Evolutionary conservation across 2,888 invertebrate species (phyloP), one percentile per base, ranked within the genome.

Genomic region (Scaeva pyrastri): DNA sequence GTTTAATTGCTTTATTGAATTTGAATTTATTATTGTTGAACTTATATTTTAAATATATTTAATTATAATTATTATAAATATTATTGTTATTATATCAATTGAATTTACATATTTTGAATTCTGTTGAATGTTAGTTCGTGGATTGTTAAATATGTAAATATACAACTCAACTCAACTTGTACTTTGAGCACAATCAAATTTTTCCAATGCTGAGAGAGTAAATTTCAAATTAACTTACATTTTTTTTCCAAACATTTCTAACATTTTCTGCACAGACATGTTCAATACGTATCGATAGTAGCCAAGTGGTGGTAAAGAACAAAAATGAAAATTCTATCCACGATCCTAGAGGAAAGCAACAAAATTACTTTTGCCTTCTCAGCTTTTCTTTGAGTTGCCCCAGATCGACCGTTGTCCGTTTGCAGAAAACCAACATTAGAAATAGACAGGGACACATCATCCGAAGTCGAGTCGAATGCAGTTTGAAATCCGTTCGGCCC

Each of bases 281-380:
- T 39, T 11, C 58, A 5, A 21, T n/a, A 10, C 1, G 12, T 23
- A 45, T 31, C 23, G 19, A 36, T 16, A 26, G 19, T 21, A 36
- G 21, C 45, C 26, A 58, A 16, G 16, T 62, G 23, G 26, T 8
- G 62, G 70, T 31, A 36, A 23, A 39, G 6, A 66, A 60, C 41
- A 60, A 66, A 84, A 71, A 75, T 85, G 68, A 80, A 80, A 80
- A 80, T 85, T 80, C 85, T 73, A 76, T 36, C 76, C 85, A 85
- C 85, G 85, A 80, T 80, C 56, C 72, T n/a, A 31, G 60, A 48
- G 52, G 48, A 74, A 90, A 90, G 90, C 90, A 90, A 90, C 90
- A 90, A 90, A 90, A 90, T 89, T 88, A 88, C 89, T 90, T 90
- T 89, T 88, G 88, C 88, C 86, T 88, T 74, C 62, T 82, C 78